phyloP scores from a whole-genome alignment of 2,797 vertebrate genomes.

The Acanthis flammea region DNA sequence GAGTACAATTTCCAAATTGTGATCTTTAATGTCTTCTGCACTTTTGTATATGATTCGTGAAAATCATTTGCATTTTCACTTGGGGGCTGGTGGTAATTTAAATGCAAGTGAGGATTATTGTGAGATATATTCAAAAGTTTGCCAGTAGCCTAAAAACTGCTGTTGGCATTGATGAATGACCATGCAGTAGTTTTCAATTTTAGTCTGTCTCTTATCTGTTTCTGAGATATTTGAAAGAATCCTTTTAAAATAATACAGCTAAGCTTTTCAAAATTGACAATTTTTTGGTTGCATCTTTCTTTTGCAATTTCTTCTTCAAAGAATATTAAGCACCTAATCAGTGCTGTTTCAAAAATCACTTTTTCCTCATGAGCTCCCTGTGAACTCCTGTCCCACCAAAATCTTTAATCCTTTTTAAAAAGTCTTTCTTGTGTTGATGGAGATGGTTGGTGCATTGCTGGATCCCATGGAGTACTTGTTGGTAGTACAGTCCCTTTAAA shows the following conservation, averaged over 20 bases:
- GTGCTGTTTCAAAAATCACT: not conserved
- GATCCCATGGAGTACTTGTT: not conserved
- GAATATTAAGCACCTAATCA: not conserved
- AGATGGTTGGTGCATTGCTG: not conserved
- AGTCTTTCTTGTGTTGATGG: not conserved
- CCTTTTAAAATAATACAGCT: not conserved
- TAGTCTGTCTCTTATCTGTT: not conserved
- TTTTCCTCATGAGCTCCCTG: not conserved
- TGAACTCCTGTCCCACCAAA: not conserved
- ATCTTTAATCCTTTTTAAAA: not conserved
- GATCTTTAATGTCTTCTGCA: not conserved
- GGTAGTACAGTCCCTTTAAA: not conserved
- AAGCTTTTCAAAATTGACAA: not conserved
- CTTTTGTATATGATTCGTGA: not conserved
- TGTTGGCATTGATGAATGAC: constrained; percentile 3
- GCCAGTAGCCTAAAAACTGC: not conserved
- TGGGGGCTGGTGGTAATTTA: not conserved
- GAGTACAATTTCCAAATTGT: not conserved
- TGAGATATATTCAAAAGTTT: not conserved
- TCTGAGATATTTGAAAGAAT: not conserved
- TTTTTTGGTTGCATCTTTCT: not conserved
- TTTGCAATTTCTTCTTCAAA: not conserved
- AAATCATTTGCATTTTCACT: not conserved
- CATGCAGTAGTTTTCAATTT: not conserved
- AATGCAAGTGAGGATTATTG: not conserved